These are phyloP conservation scores for Gambusia yucatana DNA, from an alignment of 2,797 vertebrate species.

Conservation along the genomic window DNA sequence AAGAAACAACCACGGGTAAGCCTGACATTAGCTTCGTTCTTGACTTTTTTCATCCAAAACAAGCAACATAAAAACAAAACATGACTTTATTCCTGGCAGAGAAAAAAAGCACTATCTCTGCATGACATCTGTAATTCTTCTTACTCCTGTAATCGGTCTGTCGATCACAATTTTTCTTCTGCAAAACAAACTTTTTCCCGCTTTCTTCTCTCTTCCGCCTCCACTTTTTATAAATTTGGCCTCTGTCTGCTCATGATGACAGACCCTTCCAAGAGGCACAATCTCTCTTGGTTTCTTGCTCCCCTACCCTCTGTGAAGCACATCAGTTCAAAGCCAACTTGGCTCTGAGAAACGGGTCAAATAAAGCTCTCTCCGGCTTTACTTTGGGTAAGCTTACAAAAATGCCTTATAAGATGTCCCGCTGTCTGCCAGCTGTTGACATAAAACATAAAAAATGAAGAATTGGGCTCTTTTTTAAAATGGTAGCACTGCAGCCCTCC, in stretches of 20 bases:
- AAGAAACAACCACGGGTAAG: conserved; percentile 61
- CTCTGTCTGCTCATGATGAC: conserved; percentile 23
- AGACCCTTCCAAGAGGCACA: conserved; percentile 59
- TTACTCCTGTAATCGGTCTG: conserved; percentile 20
- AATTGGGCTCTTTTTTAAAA: conserved; percentile 23
- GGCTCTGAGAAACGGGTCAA: conserved; percentile 62
- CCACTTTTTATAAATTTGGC: conserved; percentile 50
- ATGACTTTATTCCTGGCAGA: conserved; percentile 22
- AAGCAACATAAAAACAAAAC: conserved; percentile 41
- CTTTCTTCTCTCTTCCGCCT: conserved; percentile 17
- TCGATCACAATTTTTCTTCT: conserved; percentile 16
- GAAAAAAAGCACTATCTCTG: conserved; percentile 11
- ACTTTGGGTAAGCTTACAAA: conserved; percentile 60
- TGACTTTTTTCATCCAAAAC: conserved; percentile 56
- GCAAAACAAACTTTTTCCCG: conserved; percentile 15
- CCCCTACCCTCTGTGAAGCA: conserved; percentile 57
- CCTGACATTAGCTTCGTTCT: conserved; percentile 61
- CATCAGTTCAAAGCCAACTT: conserved; percentile 64
- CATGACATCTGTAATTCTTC: conserved; percentile 40
- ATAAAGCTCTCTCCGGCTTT: conserved; percentile 53
- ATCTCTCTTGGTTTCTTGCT: conserved; percentile 58
- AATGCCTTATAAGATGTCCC: conserved; percentile 42
- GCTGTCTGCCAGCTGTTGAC: conserved; percentile 62
- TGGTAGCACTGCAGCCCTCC: conserved; percentile 20
- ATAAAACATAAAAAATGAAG: conserved; percentile 51